Evolutionary conservation across 2,113 vertebrate genomes (phyloP), one percentile per base, ranked within the genome.

Genomic region (Engraulis encrasicolus): DNA sequence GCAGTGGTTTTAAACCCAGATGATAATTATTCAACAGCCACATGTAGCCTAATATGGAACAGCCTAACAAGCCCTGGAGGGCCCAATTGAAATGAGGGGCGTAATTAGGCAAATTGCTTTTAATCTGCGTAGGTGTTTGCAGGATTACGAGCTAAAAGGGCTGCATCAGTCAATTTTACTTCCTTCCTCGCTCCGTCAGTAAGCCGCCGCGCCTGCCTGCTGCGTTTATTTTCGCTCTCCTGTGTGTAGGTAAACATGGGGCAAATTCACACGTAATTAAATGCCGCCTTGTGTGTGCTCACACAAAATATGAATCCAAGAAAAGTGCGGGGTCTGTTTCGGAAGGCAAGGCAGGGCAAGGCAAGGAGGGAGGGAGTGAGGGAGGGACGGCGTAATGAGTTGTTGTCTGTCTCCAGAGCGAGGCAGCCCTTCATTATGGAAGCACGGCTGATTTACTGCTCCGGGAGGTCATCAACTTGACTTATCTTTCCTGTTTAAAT

Each of bases 401-500:
- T 58, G 54, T 20, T 58, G 12, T 17, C 23, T 45, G 37, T 38
- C 79, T 81, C 18, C 18, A 37, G 18, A 66, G 49, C 52, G 7
- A n/a, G 34, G 40, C 34, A 66, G 77, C 38, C 48, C 61, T 74
- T 74, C 31, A 74, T 74, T 36, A 74, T 31, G 66, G 66, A 81
- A 82, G n/a, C 52, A 66, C 61, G 61, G n/a, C 6, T 78, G 78
- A 83, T 54, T 78, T 66, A 86, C 49, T 50, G 82, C 80, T 52
- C 61, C 11, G 37, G 18, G 23, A 52, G 85, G 80, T 78, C 61
- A 84, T 82, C 83, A 84, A 82, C 58, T 50, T 84, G 85, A 88
- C 61, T 88, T 83, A 85, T 88, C 66, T 71, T 71, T 78, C 52
- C 37, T 27, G 78, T 85, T 83, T 81, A 83, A 86, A 86, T 81